Evolutionary conservation across 1,140 invertebrate species (phyloP), one percentile per base, ranked within the genome.

Genomic region (Cylas formicarius): DNA sequence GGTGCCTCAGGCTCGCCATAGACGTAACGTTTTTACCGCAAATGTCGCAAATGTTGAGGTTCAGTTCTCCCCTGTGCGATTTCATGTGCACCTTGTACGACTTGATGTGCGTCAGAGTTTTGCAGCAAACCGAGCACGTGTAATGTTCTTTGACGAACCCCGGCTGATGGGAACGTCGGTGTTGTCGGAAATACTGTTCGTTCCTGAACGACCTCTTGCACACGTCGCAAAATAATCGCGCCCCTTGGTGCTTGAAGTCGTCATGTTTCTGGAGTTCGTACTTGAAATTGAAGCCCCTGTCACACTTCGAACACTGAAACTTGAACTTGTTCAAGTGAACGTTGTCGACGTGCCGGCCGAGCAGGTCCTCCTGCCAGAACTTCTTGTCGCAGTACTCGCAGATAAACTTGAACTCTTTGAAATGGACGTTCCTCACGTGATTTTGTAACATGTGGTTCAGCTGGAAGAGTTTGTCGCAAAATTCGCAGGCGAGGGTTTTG

Each of bases 11-110:
- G 28, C 52, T 46, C 8, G 43, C 16, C n/a, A 46, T 50, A 11
- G 50, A 50, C 3, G 50, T 55, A 10, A 78, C 74, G 11, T 68
- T 69, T 48, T 72, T 73, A 1, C 61, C 62, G 50, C 75, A 78
- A 9, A 72, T 47, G 32, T 63, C 63, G 55, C 75, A 78, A 9
- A 67, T 22, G 8, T 13, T 48, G 46, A 8, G 38, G 34, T 16
- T 38, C 31, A 18, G 32, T 48, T 38, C 23, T 46, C 11, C 17
- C 39, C 33, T 8, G 27, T 39, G 37, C 36, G 51, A 29, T 27
- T 73, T 65, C 51, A 74, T 68, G 43, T 78, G 75, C 0, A 71
- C 72, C 19, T 68, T 73, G 10, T 81, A 66, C 8, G 78, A 72
- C 37, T 80, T 75, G 33, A 72, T 72, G 50, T 73, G 73, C 2